Evolutionary conservation across 2,888 invertebrate species (phyloP).

Genomic region (Dryobota labecula): DNA sequence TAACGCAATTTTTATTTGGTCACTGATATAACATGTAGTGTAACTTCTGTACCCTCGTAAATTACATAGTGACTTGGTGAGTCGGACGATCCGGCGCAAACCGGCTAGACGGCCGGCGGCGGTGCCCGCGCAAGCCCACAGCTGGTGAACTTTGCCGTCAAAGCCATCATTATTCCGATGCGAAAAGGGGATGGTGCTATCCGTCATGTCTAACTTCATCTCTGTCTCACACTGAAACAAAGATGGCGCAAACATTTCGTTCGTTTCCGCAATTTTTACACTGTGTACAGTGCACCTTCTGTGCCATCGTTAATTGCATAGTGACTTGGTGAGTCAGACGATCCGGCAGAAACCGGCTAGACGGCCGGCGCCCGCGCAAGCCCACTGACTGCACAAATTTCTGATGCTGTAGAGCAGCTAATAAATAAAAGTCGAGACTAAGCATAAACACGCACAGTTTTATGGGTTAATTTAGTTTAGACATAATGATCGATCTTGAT

Average conservation of each 20-base stretch:
- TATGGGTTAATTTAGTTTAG: conserved; percentile 20
- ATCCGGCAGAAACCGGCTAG: conserved; percentile 78
- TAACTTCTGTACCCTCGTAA: conserved; percentile 30
- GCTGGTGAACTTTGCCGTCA: background rate
- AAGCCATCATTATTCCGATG: background rate
- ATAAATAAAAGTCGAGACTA: conserved; percentile 51
- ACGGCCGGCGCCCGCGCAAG: conserved; percentile 74
- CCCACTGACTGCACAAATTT: conserved; percentile 53
- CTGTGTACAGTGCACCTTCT: conserved; percentile 50
- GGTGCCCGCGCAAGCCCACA: conserved; percentile 70
- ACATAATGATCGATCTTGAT: conserved; percentile 26
- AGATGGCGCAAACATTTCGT: background rate
- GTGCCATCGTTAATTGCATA: background rate
- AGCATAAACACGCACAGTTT: conserved; percentile 22
- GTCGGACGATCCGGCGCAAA: conserved; percentile 76
- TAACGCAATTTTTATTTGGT: background rate
- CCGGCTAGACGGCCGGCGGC: conserved; percentile 78
- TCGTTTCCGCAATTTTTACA: background rate
- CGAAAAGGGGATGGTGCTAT: background rate
- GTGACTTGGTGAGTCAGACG: conserved; percentile 74
- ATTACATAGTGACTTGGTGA: conserved; percentile 64
- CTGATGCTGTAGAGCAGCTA: conserved; percentile 44
- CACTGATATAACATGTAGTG: too few relatives aligned
- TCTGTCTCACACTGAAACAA: background rate
- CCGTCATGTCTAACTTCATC: background rate